Conservation (phyloP, 2,797 vertebrate genomes). For the Hippocampus kuda region DNA sequence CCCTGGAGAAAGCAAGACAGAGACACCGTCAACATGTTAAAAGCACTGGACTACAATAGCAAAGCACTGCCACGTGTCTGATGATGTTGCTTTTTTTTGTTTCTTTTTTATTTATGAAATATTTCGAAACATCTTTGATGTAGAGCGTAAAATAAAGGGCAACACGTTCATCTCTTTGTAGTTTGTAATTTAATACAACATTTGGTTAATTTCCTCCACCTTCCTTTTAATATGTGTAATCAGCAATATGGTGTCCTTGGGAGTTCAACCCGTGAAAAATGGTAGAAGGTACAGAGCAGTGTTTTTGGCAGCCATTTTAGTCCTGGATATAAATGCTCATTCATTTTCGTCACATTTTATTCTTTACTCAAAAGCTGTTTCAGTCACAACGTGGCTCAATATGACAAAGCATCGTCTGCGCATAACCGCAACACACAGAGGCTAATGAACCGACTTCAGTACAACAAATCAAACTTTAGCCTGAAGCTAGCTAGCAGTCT, state of each 20-base stretch:
- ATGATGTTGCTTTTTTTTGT: slow-evolving; percentile 7
- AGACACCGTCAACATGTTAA: slow-evolving; percentile 33
- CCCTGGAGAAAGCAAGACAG: slow-evolving; percentile 31
- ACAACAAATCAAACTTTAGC: too few species aligned
- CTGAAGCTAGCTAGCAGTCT: too few species aligned
- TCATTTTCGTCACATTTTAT: too few species aligned
- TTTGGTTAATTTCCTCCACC: not conserved
- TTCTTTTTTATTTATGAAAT: too few species aligned
- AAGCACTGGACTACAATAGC: slow-evolving; percentile 23
- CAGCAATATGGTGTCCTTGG: not conserved
- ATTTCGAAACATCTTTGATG: not conserved
- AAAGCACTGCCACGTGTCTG: slow-evolving; percentile 18
- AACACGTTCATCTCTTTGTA: not conserved
- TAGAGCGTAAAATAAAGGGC: not conserved
- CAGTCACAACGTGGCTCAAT: too few species aligned
- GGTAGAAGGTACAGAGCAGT: not conserved
- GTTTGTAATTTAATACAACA: not conserved
- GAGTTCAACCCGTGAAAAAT: not conserved
- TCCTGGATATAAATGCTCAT: too few species aligned
- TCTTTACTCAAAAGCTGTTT: too few species aligned
- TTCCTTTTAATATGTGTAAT: not conserved
- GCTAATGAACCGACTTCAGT: too few species aligned
- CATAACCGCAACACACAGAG: too few species aligned
- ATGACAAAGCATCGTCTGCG: too few species aligned
- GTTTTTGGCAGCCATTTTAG: too few species aligned